These are phyloP conservation scores for Physocephala rufipes DNA, from an alignment of 2,888 invertebrate genomes.

Conservation along the genomic window DNA sequence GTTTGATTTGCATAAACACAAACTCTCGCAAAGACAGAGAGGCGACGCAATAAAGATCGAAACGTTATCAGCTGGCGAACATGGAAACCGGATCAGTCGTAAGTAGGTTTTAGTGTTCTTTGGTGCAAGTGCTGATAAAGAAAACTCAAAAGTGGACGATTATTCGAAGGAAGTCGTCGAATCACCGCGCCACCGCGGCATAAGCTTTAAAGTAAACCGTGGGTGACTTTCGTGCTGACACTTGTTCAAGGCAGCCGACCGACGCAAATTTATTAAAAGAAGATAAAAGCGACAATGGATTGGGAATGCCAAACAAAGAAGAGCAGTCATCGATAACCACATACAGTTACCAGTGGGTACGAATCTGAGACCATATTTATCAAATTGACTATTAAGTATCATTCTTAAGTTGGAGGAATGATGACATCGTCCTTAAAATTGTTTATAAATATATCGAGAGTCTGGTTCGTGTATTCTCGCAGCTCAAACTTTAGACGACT, in stretches of 20 bases:
- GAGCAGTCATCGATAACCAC: too few species aligned
- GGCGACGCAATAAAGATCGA: not conserved
- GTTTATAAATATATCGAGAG: too few species aligned
- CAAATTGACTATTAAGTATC: too few species aligned
- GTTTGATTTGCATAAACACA: not conserved
- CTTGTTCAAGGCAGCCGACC: slow-evolving; percentile 2
- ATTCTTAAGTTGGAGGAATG: too few species aligned
- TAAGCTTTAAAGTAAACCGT: slow-evolving; percentile 16
- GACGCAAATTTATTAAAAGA: slow-evolving; percentile 16
- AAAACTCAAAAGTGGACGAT: not conserved
- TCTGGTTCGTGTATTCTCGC: slow-evolving; percentile 21
- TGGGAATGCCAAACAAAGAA: too few species aligned
- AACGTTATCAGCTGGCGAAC: slow-evolving; percentile 28
- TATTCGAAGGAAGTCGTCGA: not conserved
- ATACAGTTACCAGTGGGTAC: too few species aligned
- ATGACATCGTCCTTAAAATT: too few species aligned
- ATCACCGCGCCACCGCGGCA: not conserved
- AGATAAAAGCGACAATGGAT: slow-evolving; percentile 7
- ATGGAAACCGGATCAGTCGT: slow-evolving; percentile 47
- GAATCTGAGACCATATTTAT: too few species aligned
- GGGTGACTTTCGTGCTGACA: not conserved
- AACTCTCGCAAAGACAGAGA: slow-evolving; percentile 9
- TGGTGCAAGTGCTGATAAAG: slow-evolving; percentile 41
- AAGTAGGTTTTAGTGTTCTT: slow-evolving; percentile 52
- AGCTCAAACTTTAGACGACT: slow-evolving; percentile 45